phyloP scores from a whole-genome alignment of 2,797 vertebrate genomes.

The Megaceryle alcyon region DNA sequence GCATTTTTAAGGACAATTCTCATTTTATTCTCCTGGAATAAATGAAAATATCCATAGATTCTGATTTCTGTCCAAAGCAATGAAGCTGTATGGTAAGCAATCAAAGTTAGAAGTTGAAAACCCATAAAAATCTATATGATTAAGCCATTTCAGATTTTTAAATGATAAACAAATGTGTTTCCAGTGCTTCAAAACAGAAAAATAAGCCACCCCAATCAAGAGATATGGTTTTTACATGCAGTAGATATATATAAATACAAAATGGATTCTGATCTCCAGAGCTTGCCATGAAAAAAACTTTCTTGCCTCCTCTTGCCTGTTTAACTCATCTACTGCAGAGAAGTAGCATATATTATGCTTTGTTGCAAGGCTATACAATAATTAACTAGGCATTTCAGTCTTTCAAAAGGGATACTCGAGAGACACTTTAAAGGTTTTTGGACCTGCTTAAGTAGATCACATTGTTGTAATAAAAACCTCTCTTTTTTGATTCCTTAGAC shows the following conservation, averaged over 20 bases:
- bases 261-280: background rate
- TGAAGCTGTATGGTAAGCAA: background rate
- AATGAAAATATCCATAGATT: background rate
- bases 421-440: background rate
- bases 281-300: background rate
- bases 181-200: background rate
- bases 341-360: background rate
- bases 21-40: background rate
- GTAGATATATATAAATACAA: background rate
- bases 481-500: background rate
- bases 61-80: background rate
- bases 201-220: accelerated
- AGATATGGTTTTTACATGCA: background rate
- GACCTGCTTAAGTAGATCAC: background rate
- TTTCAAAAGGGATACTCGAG: background rate
- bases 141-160: background rate
- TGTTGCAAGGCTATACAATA: background rate
- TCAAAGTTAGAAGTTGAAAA: background rate
- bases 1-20: background rate
- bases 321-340: background rate
- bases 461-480: background rate
- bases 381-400: background rate
- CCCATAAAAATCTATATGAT: background rate
- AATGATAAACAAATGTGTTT: background rate
- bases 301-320: background rate